These are phyloP conservation scores for Lineus longissimus DNA, from an alignment of 1,140 invertebrate species.

Conservation along the genomic window DNA sequence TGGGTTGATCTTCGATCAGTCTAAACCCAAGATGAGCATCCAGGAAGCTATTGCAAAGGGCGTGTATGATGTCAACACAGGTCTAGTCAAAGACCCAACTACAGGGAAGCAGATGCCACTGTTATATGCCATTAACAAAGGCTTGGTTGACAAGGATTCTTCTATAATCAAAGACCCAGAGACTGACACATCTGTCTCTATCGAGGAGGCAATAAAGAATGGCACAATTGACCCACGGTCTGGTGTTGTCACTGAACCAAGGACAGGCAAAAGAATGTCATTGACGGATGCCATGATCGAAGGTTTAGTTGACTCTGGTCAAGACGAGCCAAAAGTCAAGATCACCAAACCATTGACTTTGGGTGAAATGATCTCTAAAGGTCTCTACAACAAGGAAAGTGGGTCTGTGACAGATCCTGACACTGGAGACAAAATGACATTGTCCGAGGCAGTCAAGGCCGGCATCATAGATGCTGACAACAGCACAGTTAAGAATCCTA, in stretches of 20 bases:
- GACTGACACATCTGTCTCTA: slow-evolving; percentile 17
- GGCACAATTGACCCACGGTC: slow-evolving; percentile 65
- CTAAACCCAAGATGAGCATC: slow-evolving; percentile 61
- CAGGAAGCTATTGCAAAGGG: slow-evolving; percentile 56
- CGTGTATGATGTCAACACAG: slow-evolving; percentile 69
- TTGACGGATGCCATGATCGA: slow-evolving; percentile 33
- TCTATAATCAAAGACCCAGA: slow-evolving; percentile 15
- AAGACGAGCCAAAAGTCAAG: not conserved
- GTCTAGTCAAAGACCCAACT: slow-evolving; percentile 69
- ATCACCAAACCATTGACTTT: slow-evolving; percentile 65
- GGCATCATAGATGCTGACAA: slow-evolving; percentile 74
- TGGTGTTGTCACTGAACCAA: slow-evolving; percentile 68
- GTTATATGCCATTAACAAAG: slow-evolving; percentile 65
- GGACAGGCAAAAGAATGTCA: slow-evolving; percentile 51
- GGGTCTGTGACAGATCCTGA: slow-evolving; percentile 63
- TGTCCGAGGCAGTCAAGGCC: slow-evolving; percentile 67
- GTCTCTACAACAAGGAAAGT: slow-evolving; percentile 75
- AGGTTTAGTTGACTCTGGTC: slow-evolving; percentile 36
- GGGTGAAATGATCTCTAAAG: slow-evolving; percentile 78
- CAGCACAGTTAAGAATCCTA: slow-evolving; percentile 73
- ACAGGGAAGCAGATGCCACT: slow-evolving; percentile 51
- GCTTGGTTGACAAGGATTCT: slow-evolving; percentile 44
- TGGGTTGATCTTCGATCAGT: slow-evolving; percentile 33
- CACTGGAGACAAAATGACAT: slow-evolving; percentile 54
- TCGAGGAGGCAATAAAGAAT: slow-evolving; percentile 35